phyloP scores from a whole-genome alignment of 2,888 invertebrate genomes.

The Agonum fuliginosum region DNA sequence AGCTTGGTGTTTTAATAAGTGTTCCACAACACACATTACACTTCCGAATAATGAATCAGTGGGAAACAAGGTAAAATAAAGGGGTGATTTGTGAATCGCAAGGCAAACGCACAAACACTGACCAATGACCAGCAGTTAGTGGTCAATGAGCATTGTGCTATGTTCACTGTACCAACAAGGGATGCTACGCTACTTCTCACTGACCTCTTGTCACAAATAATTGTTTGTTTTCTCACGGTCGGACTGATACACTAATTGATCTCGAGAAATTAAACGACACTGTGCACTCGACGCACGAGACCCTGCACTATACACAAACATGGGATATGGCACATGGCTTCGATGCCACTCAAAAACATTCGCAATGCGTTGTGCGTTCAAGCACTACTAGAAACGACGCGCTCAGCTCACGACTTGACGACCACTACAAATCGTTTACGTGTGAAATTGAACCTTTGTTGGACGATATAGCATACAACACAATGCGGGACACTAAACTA shows the following conservation, averaged over 20 bases:
- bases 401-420: conserved; percentile 5
- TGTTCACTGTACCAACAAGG: not conserved
- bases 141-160: not conserved
- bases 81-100: conserved; percentile 21
- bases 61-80: not conserved
- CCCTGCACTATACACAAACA: conserved; percentile 69
- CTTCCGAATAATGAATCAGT: conserved; percentile 6
- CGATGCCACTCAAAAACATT: conserved; percentile 53
- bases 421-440: conserved; percentile 46
- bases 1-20: too few relatives aligned
- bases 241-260: conserved; percentile 72
- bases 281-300: conserved; percentile 69
- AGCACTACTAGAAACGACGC: conserved; percentile 26
- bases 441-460: conserved; percentile 53
- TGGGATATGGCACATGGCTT: conserved; percentile 64
- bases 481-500: too few relatives aligned
- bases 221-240: conserved; percentile 74
- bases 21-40: too few relatives aligned
- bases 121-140: conserved; percentile 17
- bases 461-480: too few relatives aligned
- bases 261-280: conserved; percentile 72
- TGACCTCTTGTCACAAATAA: conserved; percentile 69
- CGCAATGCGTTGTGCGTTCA: conserved; percentile 35
- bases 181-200: conserved; percentile 22
- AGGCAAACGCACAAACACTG: conserved; percentile 37